Evolutionary conservation across 2,797 vertebrate species (phyloP), one percentile per base, ranked within the genome.

Genomic region (Lemur catta): DNA sequence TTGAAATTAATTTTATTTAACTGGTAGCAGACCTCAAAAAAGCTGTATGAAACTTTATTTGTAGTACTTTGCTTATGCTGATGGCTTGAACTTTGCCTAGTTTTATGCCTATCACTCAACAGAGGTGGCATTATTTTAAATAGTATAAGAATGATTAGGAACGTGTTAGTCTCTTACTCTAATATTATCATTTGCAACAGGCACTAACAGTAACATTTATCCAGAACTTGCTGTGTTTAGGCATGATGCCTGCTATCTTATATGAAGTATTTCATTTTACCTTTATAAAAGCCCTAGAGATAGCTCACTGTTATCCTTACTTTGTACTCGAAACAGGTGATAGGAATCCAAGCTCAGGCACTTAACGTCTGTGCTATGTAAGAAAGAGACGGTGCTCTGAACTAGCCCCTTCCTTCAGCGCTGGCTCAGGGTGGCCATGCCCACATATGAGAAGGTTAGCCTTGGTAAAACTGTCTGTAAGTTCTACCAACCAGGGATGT

Each of bases 11-110:
- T 86, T 84, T 71, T 43, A 88, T 63, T 20, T 12, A 80, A 26
- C 80, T 87, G 65, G 76, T 93, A 57, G n/a, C 38, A 52, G 55
- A 92, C 65, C 48, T 79, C 46, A 38, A 87, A 86, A 94, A 84
- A 57, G 50, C 8, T 50, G 50, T 14, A 28, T 38, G 50, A 57
- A 61, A 43, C 3, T 67, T 14, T 57, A 30, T 89, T 91, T 86
- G 5, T 69, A 35, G 3, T 55, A 41, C 14, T 17, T 46, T 48
- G 24, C 41, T 96, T 79, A 85, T 88, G 46, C 55, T 65, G 22
- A 79, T 80, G 67, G 46, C 38, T 46, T 61, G 46, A 48, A 24
- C 43, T 14, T 72, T 86, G 81, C 35, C 75, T 71, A 1, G 6
- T 93, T 86, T 91, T 65, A 55, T 84, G 57, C 46, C 24, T 14